Base-by-base conservation (phyloP, 1,140 invertebrate species). In the Lanistes nyassanus region DNA sequence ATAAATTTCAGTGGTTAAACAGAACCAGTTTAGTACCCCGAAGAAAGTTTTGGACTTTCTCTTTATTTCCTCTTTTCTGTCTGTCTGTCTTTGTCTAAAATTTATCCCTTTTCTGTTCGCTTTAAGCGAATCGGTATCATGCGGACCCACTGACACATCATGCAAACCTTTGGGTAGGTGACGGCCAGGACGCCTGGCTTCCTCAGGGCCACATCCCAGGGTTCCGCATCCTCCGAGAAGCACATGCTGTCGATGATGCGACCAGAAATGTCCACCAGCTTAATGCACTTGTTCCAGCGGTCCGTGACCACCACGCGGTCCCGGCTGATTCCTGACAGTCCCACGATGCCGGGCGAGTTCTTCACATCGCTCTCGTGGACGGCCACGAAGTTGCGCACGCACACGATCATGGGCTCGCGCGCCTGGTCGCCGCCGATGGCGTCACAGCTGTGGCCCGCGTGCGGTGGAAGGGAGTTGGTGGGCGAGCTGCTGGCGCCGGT, bases 261-360 rank as follows among this genome's bases (percentile, higher is more conserved):
- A 11, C 70, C 70, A 3, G 55, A n/a, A 55, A 72, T 60, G 36
- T 72, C 70, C 34, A 72, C 34, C 6, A 72, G 70, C 56, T 72
- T 72, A 55, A 72, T 42, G 66, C 36, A 67, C 36, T 72, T 72
- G 70, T 72, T 72, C 70, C 70, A 72, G 70, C 70, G 70, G 56
- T 72, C 70, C 0, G 55, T 39, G 55, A 72, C 70, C 34, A 56
- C 70, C 70, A 72, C 70, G 31, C 70, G 70, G 56, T 72, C 70
- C 23, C 55, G 55, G 34, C 55, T 4, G 36, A 72, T 55, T 2
- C 55, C 70, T 19, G 55, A 58, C 23, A 72, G 37, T 23, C 70
- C 70, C n/a, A 72, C 70, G 55, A 72, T n/a, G 3, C 70, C 70
- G 16, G 70, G 70, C 51, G 34, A 29, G 56, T 39, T 60, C n/a